These are phyloP conservation scores for Eupithecia inturbata DNA, from an alignment of 2,888 invertebrate genomes.

Conservation along the genomic window DNA sequence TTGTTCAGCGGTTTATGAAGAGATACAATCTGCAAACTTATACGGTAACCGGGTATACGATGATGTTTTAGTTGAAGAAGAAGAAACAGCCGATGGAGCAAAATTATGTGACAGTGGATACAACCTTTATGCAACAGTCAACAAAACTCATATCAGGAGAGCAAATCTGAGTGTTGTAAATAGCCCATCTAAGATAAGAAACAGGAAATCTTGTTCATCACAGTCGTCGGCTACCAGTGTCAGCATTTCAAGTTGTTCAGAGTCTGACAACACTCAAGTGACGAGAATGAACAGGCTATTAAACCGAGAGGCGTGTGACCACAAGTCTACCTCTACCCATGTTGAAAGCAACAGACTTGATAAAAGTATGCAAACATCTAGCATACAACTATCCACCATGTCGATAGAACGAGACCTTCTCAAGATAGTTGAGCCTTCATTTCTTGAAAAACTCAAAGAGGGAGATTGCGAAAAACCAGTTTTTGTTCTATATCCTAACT, in stretches of 20 bases:
- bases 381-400: slow-evolving; percentile 68
- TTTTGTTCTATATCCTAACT: slow-evolving; percentile 95
- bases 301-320: slow-evolving; percentile 70
- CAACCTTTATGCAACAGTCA: slow-evolving; percentile 78
- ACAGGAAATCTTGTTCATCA: slow-evolving; percentile 75
- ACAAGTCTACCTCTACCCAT: slow-evolving; percentile 81
- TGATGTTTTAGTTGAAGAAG: slow-evolving; percentile 78
- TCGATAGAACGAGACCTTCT: slow-evolving; percentile 80
- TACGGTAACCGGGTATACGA: slow-evolving; percentile 76
- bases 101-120: slow-evolving; percentile 75
- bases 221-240: slow-evolving; percentile 82
- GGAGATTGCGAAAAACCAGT: slow-evolving; percentile 89
- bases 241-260: slow-evolving; percentile 82
- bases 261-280: slow-evolving; percentile 82
- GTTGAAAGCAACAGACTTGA: slow-evolving; percentile 85
- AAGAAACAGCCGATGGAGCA: slow-evolving; percentile 72
- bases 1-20: slow-evolving; percentile 70
- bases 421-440: slow-evolving; percentile 88
- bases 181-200: slow-evolving; percentile 73
- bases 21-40: slow-evolving; percentile 65
- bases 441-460: slow-evolving; percentile 87
- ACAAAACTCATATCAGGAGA: slow-evolving; percentile 74
- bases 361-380: slow-evolving; percentile 90
- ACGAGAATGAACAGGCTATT: slow-evolving; percentile 75
- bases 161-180: slow-evolving; percentile 83